Percentiles rank a stretch among this genome's conserved stretches.
Evolutionary conservation across 2,797 vertebrate genomes (phyloP).

Genomic region (Anguilla obscura): DNA sequence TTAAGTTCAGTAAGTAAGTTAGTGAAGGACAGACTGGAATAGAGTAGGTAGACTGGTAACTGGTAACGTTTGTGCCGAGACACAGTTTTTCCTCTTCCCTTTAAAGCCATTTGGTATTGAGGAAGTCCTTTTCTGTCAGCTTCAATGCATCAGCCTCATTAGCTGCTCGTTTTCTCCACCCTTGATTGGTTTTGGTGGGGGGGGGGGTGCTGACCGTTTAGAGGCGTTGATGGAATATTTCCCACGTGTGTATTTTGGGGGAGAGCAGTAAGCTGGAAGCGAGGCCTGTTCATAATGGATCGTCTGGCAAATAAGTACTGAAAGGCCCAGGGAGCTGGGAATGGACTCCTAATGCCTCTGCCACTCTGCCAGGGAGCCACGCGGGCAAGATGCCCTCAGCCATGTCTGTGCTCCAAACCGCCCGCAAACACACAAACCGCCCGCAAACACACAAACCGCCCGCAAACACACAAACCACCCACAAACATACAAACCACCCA

Average conservation of each 20-base stretch:
- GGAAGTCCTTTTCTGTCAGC: slow-evolving; percentile 15
- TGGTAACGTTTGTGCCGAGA: background rate
- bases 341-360: slow-evolving; percentile 21
- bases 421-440: background rate
- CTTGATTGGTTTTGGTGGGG: slow-evolving; percentile 6
- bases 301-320: background rate
- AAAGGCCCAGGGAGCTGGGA: slow-evolving; percentile 17
- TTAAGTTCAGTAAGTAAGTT: background rate
- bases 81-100: background rate
- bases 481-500: background rate
- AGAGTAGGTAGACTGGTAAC: background rate
- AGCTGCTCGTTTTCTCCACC: background rate
- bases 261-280: slow-evolving; percentile 16
- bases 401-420: background rate
- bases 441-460: background rate
- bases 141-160: slow-evolving; percentile 15
- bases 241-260: slow-evolving; percentile 11
- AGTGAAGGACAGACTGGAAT: background rate
- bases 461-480: background rate
- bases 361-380: slow-evolving; percentile 6
- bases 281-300: slow-evolving; percentile 6
- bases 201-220: background rate
- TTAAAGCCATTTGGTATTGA: background rate
- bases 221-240: slow-evolving; percentile 10
- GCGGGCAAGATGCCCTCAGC: background rate